Evolutionary conservation across 2,888 invertebrate species (phyloP), one percentile per base, ranked within the genome.

Genomic region (Hydrotaea diabolus): DNA sequence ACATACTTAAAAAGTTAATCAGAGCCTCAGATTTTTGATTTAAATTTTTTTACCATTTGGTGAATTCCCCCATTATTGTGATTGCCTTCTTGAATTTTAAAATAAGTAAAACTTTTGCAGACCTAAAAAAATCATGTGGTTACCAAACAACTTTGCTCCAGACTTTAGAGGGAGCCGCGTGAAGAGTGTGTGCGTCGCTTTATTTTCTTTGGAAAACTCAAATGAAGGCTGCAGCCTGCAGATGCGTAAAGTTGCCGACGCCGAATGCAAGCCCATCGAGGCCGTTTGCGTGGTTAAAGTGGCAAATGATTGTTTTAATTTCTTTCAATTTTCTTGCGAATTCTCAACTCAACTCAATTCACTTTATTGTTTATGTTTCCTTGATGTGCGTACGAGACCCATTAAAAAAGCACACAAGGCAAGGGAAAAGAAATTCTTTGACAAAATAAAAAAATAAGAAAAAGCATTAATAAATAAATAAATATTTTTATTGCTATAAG

Each of bases 41-140:
- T 31, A 7, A 31, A 31, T 31, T 4, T 2, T 39, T 39, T 39
- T 11, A 4, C 13, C 39, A 9, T 39, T 9, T 2, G 39, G 59
- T 59, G 59, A 59, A 59, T 59, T 26, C 13, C 26, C 59, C 15
- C 11, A 23, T 17, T 73, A 19, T 75, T 21, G 17, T 69, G 36
- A 8, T 26, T 75, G 74, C 21, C 53, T 77, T 31, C 49, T 31
- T 69, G 46, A 74, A 43, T 75, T 78, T 72, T 36, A 75, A 80
- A 64, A 57, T 57, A 75, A 80, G 80, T 55, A 78, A 74, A 80
- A 77, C 36, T 74, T 83, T 73, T 23, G 80, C 71, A 80, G 71
- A 80, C 80, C 69, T 72, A 53, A 80, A 72, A 72, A n/a, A 80
- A 55, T 13, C 80, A 77, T 84, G 74, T 80, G 77, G 36, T 55